A percentile compares a stretch with the other conserved stretches of the same genome.
Conservation (phyloP, 2,797 vertebrate species). For the Melanotaenia boesemani region DNA sequence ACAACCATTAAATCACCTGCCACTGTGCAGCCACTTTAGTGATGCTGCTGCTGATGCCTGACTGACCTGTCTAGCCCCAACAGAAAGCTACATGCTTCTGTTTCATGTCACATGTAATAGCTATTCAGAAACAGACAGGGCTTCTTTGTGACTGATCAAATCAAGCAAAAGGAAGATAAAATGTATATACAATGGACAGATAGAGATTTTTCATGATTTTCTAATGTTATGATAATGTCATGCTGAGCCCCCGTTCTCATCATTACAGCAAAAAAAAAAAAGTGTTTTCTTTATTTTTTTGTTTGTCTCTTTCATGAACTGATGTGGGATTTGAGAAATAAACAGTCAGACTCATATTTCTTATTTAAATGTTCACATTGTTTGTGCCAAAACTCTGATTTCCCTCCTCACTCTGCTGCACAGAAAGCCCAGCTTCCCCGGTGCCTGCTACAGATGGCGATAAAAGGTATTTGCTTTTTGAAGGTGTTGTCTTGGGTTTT, state of each 20-base stretch:
- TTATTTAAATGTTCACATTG: constrained; percentile 83
- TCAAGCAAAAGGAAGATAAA: constrained; percentile 22
- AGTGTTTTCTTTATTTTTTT: constrained; percentile 44
- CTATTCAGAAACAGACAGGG: constrained; percentile 46
- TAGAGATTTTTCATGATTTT: constrained; percentile 23
- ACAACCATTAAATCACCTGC: constrained; percentile 84
- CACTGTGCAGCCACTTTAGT: constrained; percentile 67
- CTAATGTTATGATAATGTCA: constrained; percentile 3
- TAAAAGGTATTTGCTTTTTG: constrained; percentile 80
- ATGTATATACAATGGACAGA: constrained; percentile 28
- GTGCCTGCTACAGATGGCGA: constrained; percentile 79
- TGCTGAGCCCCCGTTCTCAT: constrained; percentile 4
- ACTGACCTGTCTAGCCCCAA: constrained; percentile 54
- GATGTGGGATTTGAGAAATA: constrained; percentile 72
- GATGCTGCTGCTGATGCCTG: constrained; percentile 69
- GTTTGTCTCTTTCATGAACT: constrained; percentile 52
- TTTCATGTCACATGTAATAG: constrained; percentile 59
- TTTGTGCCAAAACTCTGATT: constrained; percentile 81
- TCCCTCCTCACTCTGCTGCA: constrained; percentile 75
- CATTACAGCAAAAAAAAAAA: constrained; percentile 25
- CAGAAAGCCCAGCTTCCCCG: constrained; percentile 80
- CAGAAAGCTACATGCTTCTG: constrained; percentile 57
- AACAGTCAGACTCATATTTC: constrained; percentile 73
- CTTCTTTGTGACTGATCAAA: constrained; percentile 18
- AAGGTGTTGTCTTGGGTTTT: constrained; percentile 79